Evolutionary conservation across 1,140 invertebrate genomes (phyloP), one percentile per base, ranked within the genome.

Genomic region (Drosophila kikkawai): DNA sequence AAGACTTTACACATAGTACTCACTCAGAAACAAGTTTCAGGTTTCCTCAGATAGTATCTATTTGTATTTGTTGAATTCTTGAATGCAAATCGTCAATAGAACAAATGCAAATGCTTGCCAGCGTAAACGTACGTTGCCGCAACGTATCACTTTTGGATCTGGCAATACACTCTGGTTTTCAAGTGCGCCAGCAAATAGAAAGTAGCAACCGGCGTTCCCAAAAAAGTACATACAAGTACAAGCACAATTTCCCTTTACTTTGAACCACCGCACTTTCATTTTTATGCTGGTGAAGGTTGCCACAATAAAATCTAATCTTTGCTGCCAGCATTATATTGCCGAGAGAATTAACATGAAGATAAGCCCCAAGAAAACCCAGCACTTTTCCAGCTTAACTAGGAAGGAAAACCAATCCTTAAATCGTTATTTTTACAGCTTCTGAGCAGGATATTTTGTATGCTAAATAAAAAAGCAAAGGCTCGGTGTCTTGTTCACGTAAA

Each of bases 401-500:
- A 22, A 1, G 12, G 11, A 4, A 9, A 39, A 15, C 12, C 19
- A 22, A 22, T 37, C 2, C 3, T 6, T 37, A 15, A 36, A 15
- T 13, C n/a, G 4, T 7, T 37, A 8, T 7, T 11, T 7, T 12
- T 6, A 48, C 2, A 29, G 7, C 13, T 5, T n/a, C 11, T 5
- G 13, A 1, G 1, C 1, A 32, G n/a, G 6, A 32, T 51, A 50
- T 53, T 53, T 19, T 7, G 1, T 15, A n/a, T 22, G 11, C 2
- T 6, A 61, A 50, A 47, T 17, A 11, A 36, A 68, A 26, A 19
- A 7, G 15, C 44, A 22, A 7, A 26, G 41, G 48, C 3, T 9
- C 22, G 0, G 12, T 65, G 9, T 80, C 53, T 69, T 66, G 42
- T 85, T 87, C 80, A 78, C 75, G 79, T 87, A 83, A 87, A 87